Evolutionary conservation across 2,113 vertebrate species (phyloP), one percentile per base, ranked within the genome.

Genomic region (Mastomys natalensis): DNA sequence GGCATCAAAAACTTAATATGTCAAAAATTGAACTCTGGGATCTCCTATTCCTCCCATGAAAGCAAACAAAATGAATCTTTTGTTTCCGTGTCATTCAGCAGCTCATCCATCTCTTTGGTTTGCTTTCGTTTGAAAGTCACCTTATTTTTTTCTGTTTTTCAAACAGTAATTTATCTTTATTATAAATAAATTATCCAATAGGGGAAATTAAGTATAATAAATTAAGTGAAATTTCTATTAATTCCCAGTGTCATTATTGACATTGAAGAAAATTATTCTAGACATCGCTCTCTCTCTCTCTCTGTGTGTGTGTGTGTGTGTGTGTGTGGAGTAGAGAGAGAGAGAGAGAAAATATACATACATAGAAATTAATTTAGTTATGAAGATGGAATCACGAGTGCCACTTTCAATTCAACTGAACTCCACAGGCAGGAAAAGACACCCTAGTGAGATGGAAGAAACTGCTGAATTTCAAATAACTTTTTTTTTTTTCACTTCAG

Each of bases 141-240:
- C 21, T 68, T 90, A 95, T 84, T 89, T 96, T 89, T 43, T 93
- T 92, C 64, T 82, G 40, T 89, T 80, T 96, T 95, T 40, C 45
- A 85, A 95, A 85, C 15, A 96, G 45, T 31, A 74, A 86, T 94
- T 93, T 89, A 76, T 95, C 84, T 97, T 96, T 94, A 82, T 94
- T 95, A 51, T 87, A 93, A 91, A 62, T 29, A 80, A 92, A 95
- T 93, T 96, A 94, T 64, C 43, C 19, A 73, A 8, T 88, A 48
- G 26, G 77, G 62, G 55, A 90, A 88, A 88, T 74, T 95, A 95
- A 93, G 62, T 89, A 88, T 87, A 91, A 74, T 62, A 95, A 95
- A 77, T 95, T 74, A 91, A 92, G 22, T 53, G 8, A 87, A 86
- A 95, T 95, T 94, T 3, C 34, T 80, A 4, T n/a, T 89, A 70